Evolutionary conservation across 2,888 invertebrate species (phyloP), one percentile per base, ranked within the genome.

Genomic region (Drosophila prolongata): DNA sequence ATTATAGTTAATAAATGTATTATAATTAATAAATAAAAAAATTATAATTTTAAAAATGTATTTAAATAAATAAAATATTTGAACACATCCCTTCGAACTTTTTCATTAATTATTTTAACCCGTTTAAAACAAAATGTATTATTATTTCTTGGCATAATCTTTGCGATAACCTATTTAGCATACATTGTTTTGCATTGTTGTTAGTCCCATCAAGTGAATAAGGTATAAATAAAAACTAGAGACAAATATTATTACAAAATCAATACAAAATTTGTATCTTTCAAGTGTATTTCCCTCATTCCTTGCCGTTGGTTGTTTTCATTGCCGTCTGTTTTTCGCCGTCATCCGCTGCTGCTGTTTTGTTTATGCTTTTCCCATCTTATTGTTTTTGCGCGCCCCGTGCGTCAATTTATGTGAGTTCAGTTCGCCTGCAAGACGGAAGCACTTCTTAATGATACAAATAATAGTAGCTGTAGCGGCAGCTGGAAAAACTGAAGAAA

Each of bases 391-490:
- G 69, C 59, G 60, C 53, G 69, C 56, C 76, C 65, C 76, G 72
- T 80, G 83, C 87, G 75, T 80, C 72, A 86, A 75, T 80, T 79
- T 82, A 79, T 82, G 79, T 74, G 65, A 60, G 59, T 75, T 66
- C 67, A 58, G 59, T 58, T 73, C 44, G 55, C 72, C 44, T 59
- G 56, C 50, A 64, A 71, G 71, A 73, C 82, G 82, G 82, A 83
- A 83, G 79, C 73, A 52, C 64, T 67, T 75, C 68, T 66, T 83
- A 87, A 83, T 85, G 75, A 79, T 85, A 71, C 53, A 75, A 69
- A 75, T 68, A 74, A 76, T 72, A 66, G 80, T 71, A 71, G 74
- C 67, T n/a, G 14, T 34, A 13, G 55, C 53, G 35, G 61, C 58
- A 53, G 66, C 55, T 64, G 74, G 62, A 72, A 77, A 62, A 77